Base-by-base conservation (phyloP, 2,888 invertebrate genomes). In the Phyllotreta cruciferae region DNA sequence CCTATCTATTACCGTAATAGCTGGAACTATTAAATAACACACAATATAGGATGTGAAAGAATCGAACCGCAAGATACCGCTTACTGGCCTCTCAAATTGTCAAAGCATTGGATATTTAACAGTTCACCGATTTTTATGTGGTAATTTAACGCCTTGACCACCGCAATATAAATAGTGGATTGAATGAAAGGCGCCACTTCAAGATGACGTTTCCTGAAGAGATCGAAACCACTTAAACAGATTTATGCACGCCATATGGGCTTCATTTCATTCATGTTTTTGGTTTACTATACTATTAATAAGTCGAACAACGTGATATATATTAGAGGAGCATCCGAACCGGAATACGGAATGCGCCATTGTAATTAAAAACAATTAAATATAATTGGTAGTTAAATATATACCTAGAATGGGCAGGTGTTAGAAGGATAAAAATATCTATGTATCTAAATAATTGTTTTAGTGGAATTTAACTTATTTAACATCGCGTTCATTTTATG, bases 121-220 rank as follows among this genome's bases (percentile, higher is more conserved):
- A 49, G 35, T 35, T 10, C 24, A 24, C 24, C 24, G 36, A 9
- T 49, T 35, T 45, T 56, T 36, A 42, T 60, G 52, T 58, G 24
- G 37, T 60, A 49, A 47, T 60, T 63, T 60, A 63, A 63, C 63
- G 63, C 63, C 60, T 63, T 63, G 55, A 58, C 60, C 60, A 55
- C 60, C 55, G 39, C 47, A 56, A 56, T 56, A 47, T 41, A 45
- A 56, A 56, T 24, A 11, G 41, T 14, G 39, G 49, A 24, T 56
- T 56, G 42, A 63, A 63, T 42, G 58, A 58, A 42, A 63, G 63
- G 63, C 60, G 63, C 60, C 63, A 60, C 63, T 60, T 56, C 24
- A 44, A 47, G 44, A 54, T 58, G 36, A 44, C 50, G 47, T 49
- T 57, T 42, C 50, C 55, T 50, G 39, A 60, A 62, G 47, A 35